Percentiles rank a stretch among this genome's conserved stretches.
These are phyloP conservation scores for Hoplias malabaricus DNA, from an alignment of 2,113 vertebrate genomes.

Conservation along the genomic window DNA sequence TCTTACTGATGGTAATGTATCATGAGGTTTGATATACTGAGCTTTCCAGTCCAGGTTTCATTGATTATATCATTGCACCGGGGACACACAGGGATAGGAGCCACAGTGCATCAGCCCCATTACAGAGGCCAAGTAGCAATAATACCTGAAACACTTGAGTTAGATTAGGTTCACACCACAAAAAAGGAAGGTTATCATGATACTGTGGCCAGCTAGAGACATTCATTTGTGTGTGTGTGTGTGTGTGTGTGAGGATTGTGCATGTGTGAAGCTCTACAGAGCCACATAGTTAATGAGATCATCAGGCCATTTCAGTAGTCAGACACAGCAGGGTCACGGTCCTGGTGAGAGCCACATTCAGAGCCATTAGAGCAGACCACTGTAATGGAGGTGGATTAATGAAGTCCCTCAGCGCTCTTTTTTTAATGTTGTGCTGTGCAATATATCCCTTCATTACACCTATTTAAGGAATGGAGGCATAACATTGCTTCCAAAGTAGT, in stretches of 20 bases:
- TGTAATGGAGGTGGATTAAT: conserved; percentile 24
- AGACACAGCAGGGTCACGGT: conserved; percentile 38
- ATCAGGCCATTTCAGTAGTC: conserved; percentile 41
- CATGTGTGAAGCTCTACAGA: conserved; percentile 19
- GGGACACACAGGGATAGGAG: not conserved
- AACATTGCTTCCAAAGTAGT: conserved; percentile 3
- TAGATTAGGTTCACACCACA: conserved; percentile 15
- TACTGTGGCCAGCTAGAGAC: not conserved
- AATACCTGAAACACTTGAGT: conserved; percentile 36
- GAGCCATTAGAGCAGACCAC: conserved; percentile 22
- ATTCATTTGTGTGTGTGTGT: conserved; percentile 18
- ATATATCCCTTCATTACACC: not conserved
- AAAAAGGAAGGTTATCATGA: conserved; percentile 38
- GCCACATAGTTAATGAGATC: conserved; percentile 46
- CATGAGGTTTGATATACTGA: not conserved
- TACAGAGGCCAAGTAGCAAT: conserved; percentile 28
- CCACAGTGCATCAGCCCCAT: conserved; percentile 7
- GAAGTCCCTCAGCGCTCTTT: conserved; percentile 9
- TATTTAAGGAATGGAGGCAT: not conserved
- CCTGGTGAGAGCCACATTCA: conserved; percentile 1
- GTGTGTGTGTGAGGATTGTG: not conserved
- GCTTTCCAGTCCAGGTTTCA: conserved; percentile 7
- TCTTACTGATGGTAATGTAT: not conserved
- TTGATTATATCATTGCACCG: conserved; percentile 30
- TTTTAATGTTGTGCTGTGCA: not conserved